Base-by-base conservation (phyloP, 1,140 invertebrate genomes). In the Samia ricini region DNA sequence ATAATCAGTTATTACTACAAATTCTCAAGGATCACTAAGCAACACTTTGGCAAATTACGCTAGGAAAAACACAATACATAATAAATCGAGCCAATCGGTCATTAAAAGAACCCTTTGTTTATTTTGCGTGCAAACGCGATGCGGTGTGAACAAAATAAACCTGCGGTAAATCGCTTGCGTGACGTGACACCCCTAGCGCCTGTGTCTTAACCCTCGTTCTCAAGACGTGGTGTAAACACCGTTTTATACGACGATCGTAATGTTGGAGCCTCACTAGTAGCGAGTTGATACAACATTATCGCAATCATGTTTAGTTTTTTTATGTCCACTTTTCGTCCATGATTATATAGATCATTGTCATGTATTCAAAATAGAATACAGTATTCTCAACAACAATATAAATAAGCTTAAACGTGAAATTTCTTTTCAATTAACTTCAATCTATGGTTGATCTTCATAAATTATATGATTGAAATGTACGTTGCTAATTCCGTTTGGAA, bases 141-240 rank as follows among this genome's bases (percentile, higher is more conserved):
- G 68, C 20, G 22, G 51, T 52, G 51, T 23, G 51, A 52, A 22
- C 22, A 21, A 22, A 52, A 52, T 7, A 52, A 52, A 52, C 22
- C 20, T 20, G 51, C 51, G 51, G 61, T 71, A 63, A 60, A 50
- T 60, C 19, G 61, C 59, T 75, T 63, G 68, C 71, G 74, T 57
- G 56, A 74, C 71, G 74, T 57, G 56, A 74, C 68, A 79, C 60
- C 77, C 75, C 75, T 79, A 66, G 23, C 52, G 21, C 20, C 64
- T 71, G 69, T 63, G 77, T 80, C 77, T 82, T 76, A 72, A 73
- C 71, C 74, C 71, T 70, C 64, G 58, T 68, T 68, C 73, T 77
- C 69, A 72, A 80, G 76, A 77, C 72, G 33, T 26, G 50, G 68
- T 23, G 68, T 71, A 82, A 79, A 82, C 71, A 78, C 66, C 69